Evolutionary conservation across 2,888 invertebrate genomes (phyloP), one percentile per base, ranked within the genome.

Genomic region (Hirtodrosophila trivittata): DNA sequence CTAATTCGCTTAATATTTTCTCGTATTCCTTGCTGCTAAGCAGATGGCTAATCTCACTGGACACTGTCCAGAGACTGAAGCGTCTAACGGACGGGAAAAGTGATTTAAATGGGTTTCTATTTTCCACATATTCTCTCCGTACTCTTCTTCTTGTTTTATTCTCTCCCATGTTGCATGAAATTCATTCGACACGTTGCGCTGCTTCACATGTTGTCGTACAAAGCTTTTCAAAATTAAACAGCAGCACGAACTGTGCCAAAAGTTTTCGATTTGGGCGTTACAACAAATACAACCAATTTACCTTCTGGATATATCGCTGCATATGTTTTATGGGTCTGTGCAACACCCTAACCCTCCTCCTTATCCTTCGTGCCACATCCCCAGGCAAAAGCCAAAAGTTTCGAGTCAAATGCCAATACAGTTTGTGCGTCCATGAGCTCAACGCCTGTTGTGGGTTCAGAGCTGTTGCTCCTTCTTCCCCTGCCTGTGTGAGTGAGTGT

Each of bases 351-450:
- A 13, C 1, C n/a, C 1, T 14, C 13, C 32, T 43, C 38, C n/a
- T 10, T 26, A 14, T 10, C 38, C 28, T 39, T 32, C 32, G 9
- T 2, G 3, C n/a, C 28, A 9, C 28, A 21, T 8, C 35, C 42
- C 12, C 39, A 51, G 28, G 32, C 47, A 68, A 56, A 70, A 83
- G 75, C 72, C 60, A 81, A 81, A 81, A 84, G 81, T 84, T 80
- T 81, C 73, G 75, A 84, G 81, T 81, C 77, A 81, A 81, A 81
- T 84, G 80, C 80, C 84, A 81, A 84, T 84, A 81, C 77, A 77
- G 77, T 81, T 81, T 70, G 80, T 66, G 66, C 62, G 42, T 56
- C 65, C 62, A 58, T 52, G 62, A 82, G 77, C 75, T 70, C 33
- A 39, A 58, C 28, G 67, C 58, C 64, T 62, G 76, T 55, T 64